Evolutionary conservation across 2,888 invertebrate species (phyloP).

Genomic region (Drosophila cracens): DNA sequence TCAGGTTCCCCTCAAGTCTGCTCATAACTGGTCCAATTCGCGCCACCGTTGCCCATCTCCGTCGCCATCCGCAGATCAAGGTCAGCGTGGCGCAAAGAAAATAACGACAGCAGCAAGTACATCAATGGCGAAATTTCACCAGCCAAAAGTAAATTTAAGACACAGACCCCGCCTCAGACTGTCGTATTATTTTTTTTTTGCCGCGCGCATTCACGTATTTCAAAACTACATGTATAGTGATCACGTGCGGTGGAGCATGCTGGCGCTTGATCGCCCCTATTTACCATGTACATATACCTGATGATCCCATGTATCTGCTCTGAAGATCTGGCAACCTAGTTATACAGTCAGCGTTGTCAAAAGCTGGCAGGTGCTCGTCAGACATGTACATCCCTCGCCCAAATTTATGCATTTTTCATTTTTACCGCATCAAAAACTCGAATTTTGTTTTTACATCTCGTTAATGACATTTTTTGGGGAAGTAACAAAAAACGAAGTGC

Average conservation of each 20-base stretch:
- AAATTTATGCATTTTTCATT: conserved; percentile 37
- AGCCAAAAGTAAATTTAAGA: conserved; percentile 52
- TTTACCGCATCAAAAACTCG: conserved; percentile 15
- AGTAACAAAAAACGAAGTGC: neutral
- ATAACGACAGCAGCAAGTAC: conserved; percentile 30
- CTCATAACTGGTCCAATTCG: conserved; percentile 26
- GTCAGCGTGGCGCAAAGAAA: conserved; percentile 54
- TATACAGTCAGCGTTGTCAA: conserved; percentile 3
- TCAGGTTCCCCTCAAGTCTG: conserved; percentile 16
- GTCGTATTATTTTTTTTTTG: conserved; percentile 9
- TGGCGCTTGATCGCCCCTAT: conserved; percentile 26
- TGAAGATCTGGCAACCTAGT: conserved; percentile 30
- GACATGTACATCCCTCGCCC: conserved; percentile 43
- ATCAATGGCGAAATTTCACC: conserved; percentile 67
- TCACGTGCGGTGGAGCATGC: conserved; percentile 65
- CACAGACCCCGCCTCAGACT: conserved; percentile 18
- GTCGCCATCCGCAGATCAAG: conserved; percentile 61
- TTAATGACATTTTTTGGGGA: conserved; percentile 19
- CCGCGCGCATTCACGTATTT: conserved; percentile 52
- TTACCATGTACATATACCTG: conserved; percentile 13
- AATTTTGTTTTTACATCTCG: conserved; percentile 1
- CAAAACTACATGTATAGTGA: conserved; percentile 43
- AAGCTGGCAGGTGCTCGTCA: conserved; percentile 51
- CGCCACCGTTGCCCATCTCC: conserved; percentile 39
- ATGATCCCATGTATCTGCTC: conserved; percentile 26